Evolutionary conservation across 1,140 invertebrate genomes (phyloP).

Genomic region (Polypedilum vanderplanki): DNA sequence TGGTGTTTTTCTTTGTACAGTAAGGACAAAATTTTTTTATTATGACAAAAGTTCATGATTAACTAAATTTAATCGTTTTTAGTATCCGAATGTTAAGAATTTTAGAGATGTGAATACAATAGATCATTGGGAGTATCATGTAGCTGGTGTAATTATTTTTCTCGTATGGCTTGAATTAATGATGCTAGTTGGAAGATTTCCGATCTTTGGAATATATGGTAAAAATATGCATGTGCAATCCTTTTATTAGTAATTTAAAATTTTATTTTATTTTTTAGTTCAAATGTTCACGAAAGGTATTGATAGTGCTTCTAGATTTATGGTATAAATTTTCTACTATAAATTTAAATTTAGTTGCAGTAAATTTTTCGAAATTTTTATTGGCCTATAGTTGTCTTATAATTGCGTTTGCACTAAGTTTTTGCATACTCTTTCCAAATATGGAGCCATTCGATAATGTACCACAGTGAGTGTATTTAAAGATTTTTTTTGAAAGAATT

Average conservation of each 20-base stretch:
- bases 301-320: neutral
- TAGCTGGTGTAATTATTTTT: slow-evolving; percentile 68
- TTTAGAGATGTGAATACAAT: neutral
- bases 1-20: slow-evolving; percentile 55
- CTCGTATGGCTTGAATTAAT: slow-evolving; percentile 73
- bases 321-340: slow-evolving; percentile 32
- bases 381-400: slow-evolving; percentile 71
- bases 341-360: slow-evolving; percentile 53
- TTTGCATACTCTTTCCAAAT: slow-evolving; percentile 70
- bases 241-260: no score
- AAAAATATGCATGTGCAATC: no score
- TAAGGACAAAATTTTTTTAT: slow-evolving; percentile 35
- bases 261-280: slow-evolving; percentile 40
- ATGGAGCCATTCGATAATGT: slow-evolving; percentile 61
- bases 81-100: neutral
- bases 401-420: slow-evolving; percentile 68
- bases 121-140: slow-evolving; percentile 64
- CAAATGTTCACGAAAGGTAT: slow-evolving; percentile 73
- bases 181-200: slow-evolving; percentile 76
- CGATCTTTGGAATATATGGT: slow-evolving; percentile 69
- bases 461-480: slow-evolving; percentile 34
- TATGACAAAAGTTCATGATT: neutral
- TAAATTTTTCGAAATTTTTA: slow-evolving; percentile 77
- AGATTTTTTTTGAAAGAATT: slow-evolving; percentile 15
- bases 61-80: neutral